Base-by-base conservation (phyloP, 2,888 invertebrate genomes). In the Plebejus melissa region DNA sequence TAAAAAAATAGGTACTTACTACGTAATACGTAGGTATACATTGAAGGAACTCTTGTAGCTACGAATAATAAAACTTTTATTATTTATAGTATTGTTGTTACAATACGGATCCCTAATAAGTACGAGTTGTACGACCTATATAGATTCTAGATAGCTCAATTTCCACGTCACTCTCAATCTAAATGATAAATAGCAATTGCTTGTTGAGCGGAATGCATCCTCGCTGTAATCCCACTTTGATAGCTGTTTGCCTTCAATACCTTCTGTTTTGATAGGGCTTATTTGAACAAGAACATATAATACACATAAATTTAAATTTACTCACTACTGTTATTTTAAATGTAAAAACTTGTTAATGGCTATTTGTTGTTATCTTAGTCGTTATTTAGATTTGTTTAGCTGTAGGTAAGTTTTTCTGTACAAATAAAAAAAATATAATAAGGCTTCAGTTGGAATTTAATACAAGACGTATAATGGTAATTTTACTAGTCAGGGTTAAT, bases 231-330 rank as follows among this genome's bases (percentile, higher is more conserved):
- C 65, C 65, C 13, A 4, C 28, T 60, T 32, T 65, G 65, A 65
- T 65, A 32, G 65, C 32, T 65, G 65, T 65, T 32, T 65, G 32
- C 65, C 1, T 32, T 32, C 32, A 36, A 32, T 65, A 65, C 32
- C 65, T 32, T 65, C 65, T 65, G 65, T 65, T 65, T 11, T 65
- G 65, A 65, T 32, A 65, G 65, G 65, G 32, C 54, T 54, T 54
- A 54, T 54, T 54, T 54, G 54, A 54, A 54, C 54, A 54, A 54
- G 16, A 16, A 54, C 54, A 54, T 16, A 54, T 22, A 22, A 22
- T 22, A n/a, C n/a, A n/a, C n/a, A 16, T 54, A 54, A 4, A 16
- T 16, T 54, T 32, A 1, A 32, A 32, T 32, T n/a, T n/a, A n/a
- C n/a, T n/a, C n/a, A n/a, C n/a, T n/a, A n/a, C n/a, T n/a, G n/a